Evolutionary conservation across 2,888 invertebrate genomes (phyloP).

Genomic region (Tanytarsus gracilentus): DNA sequence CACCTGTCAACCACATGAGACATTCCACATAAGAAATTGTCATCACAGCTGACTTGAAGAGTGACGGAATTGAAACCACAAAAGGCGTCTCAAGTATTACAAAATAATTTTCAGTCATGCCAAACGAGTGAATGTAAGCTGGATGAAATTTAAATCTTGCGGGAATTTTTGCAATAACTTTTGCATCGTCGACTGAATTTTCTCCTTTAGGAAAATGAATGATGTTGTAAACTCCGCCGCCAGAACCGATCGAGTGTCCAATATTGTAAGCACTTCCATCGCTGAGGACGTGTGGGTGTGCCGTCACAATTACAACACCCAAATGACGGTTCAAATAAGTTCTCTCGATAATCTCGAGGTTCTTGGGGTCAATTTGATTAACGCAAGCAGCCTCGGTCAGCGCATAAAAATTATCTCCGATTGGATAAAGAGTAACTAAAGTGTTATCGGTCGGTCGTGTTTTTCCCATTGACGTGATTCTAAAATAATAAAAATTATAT

Average conservation of each 20-base stretch:
- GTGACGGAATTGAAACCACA: constrained; percentile 44
- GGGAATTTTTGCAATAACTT: constrained; percentile 48
- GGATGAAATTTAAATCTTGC: constrained; percentile 53
- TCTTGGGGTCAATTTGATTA: constrained; percentile 50
- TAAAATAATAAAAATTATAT: not conserved
- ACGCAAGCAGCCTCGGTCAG: constrained; percentile 56
- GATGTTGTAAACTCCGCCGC: constrained; percentile 46
- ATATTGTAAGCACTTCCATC: constrained; percentile 56
- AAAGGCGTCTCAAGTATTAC: constrained; percentile 62
- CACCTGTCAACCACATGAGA: constrained; percentile 30
- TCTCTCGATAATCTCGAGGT: constrained; percentile 50
- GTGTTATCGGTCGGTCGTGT: constrained; percentile 52
- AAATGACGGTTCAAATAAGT: constrained; percentile 45
- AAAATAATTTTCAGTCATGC: constrained; percentile 58
- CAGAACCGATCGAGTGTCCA: constrained; percentile 48
- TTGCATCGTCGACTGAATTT: constrained; percentile 44
- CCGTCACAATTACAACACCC: constrained; percentile 41
- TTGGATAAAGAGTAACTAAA: constrained; percentile 58
- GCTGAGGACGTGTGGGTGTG: constrained; percentile 56
- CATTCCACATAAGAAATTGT: not conserved
- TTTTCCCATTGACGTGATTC: not conserved
- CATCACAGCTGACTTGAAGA: not conserved
- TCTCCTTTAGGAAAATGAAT: constrained; percentile 43
- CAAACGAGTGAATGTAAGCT: constrained; percentile 65
- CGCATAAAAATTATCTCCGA: constrained; percentile 57